A percentile compares a stretch with the other conserved stretches of the same genome.
Evolutionary conservation across 2,113 vertebrate genomes (phyloP).

Genomic region (Mystacornis crossleyi): DNA sequence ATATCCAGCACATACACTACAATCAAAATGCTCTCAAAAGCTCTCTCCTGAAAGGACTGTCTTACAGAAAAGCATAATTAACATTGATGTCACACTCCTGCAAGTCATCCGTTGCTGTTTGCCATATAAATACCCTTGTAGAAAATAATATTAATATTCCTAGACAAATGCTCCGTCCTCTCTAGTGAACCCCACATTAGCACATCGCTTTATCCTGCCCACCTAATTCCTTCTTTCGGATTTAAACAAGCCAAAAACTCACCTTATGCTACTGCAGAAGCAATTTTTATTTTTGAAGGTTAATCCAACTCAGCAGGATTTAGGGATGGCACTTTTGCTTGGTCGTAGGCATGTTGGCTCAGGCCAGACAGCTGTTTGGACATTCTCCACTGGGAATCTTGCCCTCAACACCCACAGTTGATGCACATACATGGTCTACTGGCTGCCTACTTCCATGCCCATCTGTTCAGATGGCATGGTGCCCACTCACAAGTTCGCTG

Average conservation of each 20-base stretch:
- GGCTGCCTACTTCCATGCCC: slow-evolving; percentile 85
- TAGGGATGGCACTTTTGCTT: slow-evolving; percentile 82
- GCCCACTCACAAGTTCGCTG: slow-evolving; percentile 86
- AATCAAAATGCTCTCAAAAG: background rate
- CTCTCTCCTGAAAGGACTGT: slow-evolving; percentile 1
- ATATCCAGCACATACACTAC: background rate
- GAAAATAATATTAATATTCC: slow-evolving; percentile 23
- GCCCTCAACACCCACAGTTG: slow-evolving; percentile 85
- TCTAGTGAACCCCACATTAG: background rate
- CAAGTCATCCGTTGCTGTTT: slow-evolving; percentile 51
- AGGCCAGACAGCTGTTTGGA: slow-evolving; percentile 87
- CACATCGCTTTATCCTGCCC: slow-evolving; percentile 11
- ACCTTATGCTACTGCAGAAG: slow-evolving; percentile 80
- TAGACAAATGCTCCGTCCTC: background rate
- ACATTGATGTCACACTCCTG: slow-evolving; percentile 47
- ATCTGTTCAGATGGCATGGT: slow-evolving; percentile 85
- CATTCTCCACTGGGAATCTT: slow-evolving; percentile 83
- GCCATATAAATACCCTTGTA: background rate
- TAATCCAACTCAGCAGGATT: slow-evolving; percentile 85
- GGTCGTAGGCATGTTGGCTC: slow-evolving; percentile 82
- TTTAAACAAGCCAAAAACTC: slow-evolving; percentile 73
- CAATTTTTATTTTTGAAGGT: slow-evolving; percentile 82
- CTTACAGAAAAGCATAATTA: slow-evolving; percentile 32
- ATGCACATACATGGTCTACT: slow-evolving; percentile 88
- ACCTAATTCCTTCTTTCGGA: slow-evolving; percentile 22